phyloP scores from a whole-genome alignment of 2,797 vertebrate species.

The Myotis findleyi region DNA sequence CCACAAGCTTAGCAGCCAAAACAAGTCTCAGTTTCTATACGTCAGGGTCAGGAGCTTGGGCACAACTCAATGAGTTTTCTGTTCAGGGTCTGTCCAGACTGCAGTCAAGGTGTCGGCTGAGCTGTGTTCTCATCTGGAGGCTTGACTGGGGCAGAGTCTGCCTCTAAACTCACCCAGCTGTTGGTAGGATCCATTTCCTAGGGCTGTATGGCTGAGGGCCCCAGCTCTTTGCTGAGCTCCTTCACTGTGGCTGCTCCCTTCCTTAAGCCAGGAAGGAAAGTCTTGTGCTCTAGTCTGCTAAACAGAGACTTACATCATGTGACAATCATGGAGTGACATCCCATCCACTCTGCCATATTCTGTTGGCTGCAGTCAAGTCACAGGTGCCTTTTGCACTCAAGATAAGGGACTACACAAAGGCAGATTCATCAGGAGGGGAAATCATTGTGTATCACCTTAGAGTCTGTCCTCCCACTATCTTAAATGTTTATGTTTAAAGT shows the following conservation, averaged over 20 bases:
- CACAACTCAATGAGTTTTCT: neutral
- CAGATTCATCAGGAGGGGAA: neutral
- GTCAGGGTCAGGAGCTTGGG: neutral
- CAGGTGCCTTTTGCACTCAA: neutral
- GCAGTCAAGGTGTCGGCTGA: neutral
- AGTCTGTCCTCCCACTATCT: neutral
- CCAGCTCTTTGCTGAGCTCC: neutral
- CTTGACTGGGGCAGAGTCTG: neutral
- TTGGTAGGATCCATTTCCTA: neutral
- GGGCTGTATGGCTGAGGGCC: neutral
- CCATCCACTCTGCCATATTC: neutral
- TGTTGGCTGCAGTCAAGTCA: neutral
- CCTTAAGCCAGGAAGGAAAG: neutral
- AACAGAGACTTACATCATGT: neutral
- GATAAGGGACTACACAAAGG: neutral
- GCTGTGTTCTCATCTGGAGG: neutral
- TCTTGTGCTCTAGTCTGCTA: neutral
- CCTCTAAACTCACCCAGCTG: neutral
- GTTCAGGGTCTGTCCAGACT: neutral
- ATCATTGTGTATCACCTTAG: neutral
- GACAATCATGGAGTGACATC: neutral
- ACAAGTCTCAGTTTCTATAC: neutral
- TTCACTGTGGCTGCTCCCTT: neutral
- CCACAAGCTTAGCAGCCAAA: neutral
- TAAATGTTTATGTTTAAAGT: neutral